Percentiles rank a stretch among this genome's conserved stretches.
These are phyloP conservation scores for Danaus melanippus DNA, from an alignment of 1,140 invertebrate species.

Conservation along the genomic window DNA sequence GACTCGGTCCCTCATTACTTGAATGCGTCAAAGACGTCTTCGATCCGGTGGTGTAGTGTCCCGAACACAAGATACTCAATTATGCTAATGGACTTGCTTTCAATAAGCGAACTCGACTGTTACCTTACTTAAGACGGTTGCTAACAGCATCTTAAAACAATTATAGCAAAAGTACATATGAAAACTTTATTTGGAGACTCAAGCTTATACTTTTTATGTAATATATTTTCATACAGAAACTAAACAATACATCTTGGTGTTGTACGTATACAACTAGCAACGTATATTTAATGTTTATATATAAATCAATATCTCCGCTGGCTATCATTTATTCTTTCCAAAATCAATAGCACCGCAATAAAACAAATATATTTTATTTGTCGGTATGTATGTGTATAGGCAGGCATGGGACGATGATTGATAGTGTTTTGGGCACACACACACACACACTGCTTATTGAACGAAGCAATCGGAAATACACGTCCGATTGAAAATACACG, in stretches of 20 bases:
- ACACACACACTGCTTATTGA: slow-evolving; percentile 59
- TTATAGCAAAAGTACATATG: no score
- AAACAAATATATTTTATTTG: slow-evolving; percentile 68
- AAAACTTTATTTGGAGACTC: no score
- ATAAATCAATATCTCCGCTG: slow-evolving; percentile 17
- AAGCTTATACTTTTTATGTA: no score
- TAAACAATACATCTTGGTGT: no score
- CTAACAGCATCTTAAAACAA: not conserved
- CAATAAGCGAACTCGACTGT: slow-evolving; percentile 17
- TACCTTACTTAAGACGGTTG: not conserved
- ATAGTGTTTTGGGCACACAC: slow-evolving; percentile 63
- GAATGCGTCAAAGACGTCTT: slow-evolving; percentile 58
- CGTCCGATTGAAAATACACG: slow-evolving; percentile 28
- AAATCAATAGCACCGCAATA: slow-evolving; percentile 64
- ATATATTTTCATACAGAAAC: no score
- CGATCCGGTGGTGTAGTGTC: slow-evolving; percentile 52
- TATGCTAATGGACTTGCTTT: slow-evolving; percentile 53
- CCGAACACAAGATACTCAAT: slow-evolving; percentile 58
- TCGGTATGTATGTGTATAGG: slow-evolving; percentile 48
- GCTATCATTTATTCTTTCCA: slow-evolving; percentile 44
- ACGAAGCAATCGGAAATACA: slow-evolving; percentile 40
- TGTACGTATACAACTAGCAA: no score
- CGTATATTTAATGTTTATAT: no score
- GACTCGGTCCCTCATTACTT: slow-evolving; percentile 50
- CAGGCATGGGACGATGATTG: slow-evolving; percentile 57